Base-by-base conservation (phyloP, 2,113 vertebrate species). In the Dendrocopos noguchii region DNA sequence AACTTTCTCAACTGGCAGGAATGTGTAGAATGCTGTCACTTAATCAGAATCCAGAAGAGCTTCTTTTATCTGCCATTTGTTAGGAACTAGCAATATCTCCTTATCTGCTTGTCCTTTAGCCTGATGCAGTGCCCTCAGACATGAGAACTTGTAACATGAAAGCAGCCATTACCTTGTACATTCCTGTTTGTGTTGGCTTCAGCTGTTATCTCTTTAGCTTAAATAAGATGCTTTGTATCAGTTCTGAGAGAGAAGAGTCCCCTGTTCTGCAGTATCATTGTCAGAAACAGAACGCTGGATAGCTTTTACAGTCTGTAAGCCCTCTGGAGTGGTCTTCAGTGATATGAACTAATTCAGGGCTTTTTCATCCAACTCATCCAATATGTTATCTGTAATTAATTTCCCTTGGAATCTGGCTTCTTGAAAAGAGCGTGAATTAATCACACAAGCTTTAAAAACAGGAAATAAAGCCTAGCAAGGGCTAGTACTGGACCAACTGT, bases 11-110 rank as follows among this genome's bases (percentile, higher is more conserved):
- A 97, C 98, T 98, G 97, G 91, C 97, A 98, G 98, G 99, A 99
- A 99, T 98, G 98, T 98, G 94, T 95, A 98, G 98, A 99, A 99
- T 98, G 98, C 98, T 98, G 98, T 98, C 98, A 98, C 98, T 98
- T 98, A 98, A 98, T 98, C 98, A 98, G 97, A 96, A 98, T 97
- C 98, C 97, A 98, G 97, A 98, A 96, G 97, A 97, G 97, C 95
- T 92, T 92, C 96, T 98, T 98, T 98, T 98, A 98, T 98, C 98
- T 97, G 97, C 85, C 91, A 80, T 97, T 97, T 97, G 96, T 97
- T 98, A 95, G 96, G 97, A 97, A 98, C 97, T 96, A 97, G 95
- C 97, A 96, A 92, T 97, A 97, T 97, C 94, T 87, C 95, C 94
- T 97, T 97, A 97, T 98, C 97, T 96, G 96, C 21, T 90, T 98